Percentiles rank a stretch among this genome's conserved stretches.
phyloP scores from a whole-genome alignment of 30 jellyfish, hydroid and myxozoan species.

The Aurelia sp. region DNA sequence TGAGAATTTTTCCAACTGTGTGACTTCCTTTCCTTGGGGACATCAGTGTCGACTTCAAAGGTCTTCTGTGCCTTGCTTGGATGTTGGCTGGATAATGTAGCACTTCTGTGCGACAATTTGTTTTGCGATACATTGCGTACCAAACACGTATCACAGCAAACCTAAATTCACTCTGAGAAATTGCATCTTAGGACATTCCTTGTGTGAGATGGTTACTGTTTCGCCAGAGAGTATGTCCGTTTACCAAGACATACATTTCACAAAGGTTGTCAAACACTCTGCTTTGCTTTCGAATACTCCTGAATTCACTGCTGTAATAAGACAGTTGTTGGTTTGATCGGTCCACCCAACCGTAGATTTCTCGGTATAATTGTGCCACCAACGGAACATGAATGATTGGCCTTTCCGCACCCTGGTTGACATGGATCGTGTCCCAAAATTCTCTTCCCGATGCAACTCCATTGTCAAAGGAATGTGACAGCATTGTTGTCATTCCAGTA shows the following conservation, averaged over 20 bases:
- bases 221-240: constrained; percentile 5
- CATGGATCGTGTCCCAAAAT: background rate
- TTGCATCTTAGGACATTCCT: background rate
- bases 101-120: constrained; percentile 5
- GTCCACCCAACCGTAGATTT: constrained; percentile 23
- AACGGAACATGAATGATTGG: background rate
- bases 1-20: too few relatives aligned
- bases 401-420: constrained; percentile 1
- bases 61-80: too few relatives aligned
- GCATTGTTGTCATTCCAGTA: background rate
- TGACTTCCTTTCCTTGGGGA: too few relatives aligned
- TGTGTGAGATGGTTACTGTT: background rate
- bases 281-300: background rate
- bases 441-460: background rate
- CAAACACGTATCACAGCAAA: background rate
- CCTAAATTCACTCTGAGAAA: background rate
- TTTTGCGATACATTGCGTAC: background rate
- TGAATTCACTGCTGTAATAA: background rate
- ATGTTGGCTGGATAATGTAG: constrained; percentile 17
- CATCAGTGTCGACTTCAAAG: too few relatives aligned
- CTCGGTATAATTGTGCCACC: background rate
- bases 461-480: background rate
- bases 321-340: constrained; percentile 1
- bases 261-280: background rate
- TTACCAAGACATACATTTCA: constrained; percentile 4